Evolutionary conservation across 1,140 invertebrate species (phyloP), one percentile per base, ranked within the genome.

Genomic region (Paralvinella palmiformis): DNA sequence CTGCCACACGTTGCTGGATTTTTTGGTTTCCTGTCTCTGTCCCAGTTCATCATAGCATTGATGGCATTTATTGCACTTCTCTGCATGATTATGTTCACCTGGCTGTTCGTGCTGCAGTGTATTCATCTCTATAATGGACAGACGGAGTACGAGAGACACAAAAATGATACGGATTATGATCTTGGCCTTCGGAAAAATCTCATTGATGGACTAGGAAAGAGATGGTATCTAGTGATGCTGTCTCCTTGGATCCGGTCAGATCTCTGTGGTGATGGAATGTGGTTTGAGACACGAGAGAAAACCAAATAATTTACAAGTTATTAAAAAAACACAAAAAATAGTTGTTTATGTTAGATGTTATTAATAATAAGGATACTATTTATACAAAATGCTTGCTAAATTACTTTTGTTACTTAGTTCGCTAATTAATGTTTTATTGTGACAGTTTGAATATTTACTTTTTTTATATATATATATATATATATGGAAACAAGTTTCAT

Each of bases 171-270:
- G 7, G 57, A 31, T 27, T 60, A 60, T 44, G 41, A 57, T n/a
- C 27, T 29, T 6, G 63, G 62, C 1, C 44, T 32, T 31, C 31
- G 31, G 31, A 74, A 84, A 27, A 92, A 93, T 79, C 72, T 91
- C 15, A 79, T 82, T 68, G 84, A 85, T 69, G 84, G 87, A 1
- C 85, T 91, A 68, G 90, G 90, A 5, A 78, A 83, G 29, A 85
- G 82, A 48, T 93, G 89, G 91, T 85, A 87, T 68, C 77, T 88
- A 24, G 84, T 85, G 3, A 86, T 88, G 82, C 29, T 92, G 7
- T 87, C 86, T 67, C 90, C 91, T 1, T 89, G 91, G 77, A 76
- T 92, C 29, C 71, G 83, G 22, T 91, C 89, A 60, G 82, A 85
- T 50, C 79, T 94, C 63, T 87, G 53, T 3, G 56, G 32, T 1